Evolutionary conservation across 2,888 invertebrate genomes (phyloP).

Genomic region (Sminthurinus aureus): DNA sequence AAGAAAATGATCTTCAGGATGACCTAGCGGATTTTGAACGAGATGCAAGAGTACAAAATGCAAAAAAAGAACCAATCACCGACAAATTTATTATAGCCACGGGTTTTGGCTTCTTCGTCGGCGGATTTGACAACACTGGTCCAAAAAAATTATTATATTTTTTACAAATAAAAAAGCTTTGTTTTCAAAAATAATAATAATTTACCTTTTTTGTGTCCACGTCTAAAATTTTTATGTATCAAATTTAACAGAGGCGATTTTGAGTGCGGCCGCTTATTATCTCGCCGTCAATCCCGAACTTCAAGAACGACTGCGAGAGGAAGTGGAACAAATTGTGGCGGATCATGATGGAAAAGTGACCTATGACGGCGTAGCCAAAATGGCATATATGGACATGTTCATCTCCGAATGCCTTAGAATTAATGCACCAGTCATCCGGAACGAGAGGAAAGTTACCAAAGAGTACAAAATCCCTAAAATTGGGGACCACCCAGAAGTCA

Average conservation of each 20-base stretch:
- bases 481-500: constrained; percentile 62
- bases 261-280: neutral
- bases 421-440: constrained; percentile 64
- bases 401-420: constrained; percentile 64
- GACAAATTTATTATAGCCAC: constrained; percentile 26
- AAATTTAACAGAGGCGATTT: neutral
- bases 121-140: constrained; percentile 17
- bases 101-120: constrained; percentile 16
- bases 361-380: constrained; percentile 22
- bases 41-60: neutral
- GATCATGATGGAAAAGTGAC: constrained; percentile 25
- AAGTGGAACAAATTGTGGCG: constrained; percentile 8
- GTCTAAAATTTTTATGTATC: too few species aligned
- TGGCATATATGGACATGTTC: constrained; percentile 41
- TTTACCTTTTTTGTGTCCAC: too few species aligned
- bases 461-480: constrained; percentile 64
- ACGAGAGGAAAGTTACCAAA: constrained; percentile 61
- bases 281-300: constrained; percentile 9
- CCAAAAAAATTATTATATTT: too few species aligned
- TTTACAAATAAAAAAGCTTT: too few species aligned
- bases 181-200: too few species aligned
- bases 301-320: constrained; percentile 35
- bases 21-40: neutral
- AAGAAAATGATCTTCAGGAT: neutral
- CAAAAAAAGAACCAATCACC: neutral